Percentiles rank a stretch among this genome's conserved stretches.
Conservation (phyloP, 2,888 invertebrate genomes). For the Drosophila falleni region DNA sequence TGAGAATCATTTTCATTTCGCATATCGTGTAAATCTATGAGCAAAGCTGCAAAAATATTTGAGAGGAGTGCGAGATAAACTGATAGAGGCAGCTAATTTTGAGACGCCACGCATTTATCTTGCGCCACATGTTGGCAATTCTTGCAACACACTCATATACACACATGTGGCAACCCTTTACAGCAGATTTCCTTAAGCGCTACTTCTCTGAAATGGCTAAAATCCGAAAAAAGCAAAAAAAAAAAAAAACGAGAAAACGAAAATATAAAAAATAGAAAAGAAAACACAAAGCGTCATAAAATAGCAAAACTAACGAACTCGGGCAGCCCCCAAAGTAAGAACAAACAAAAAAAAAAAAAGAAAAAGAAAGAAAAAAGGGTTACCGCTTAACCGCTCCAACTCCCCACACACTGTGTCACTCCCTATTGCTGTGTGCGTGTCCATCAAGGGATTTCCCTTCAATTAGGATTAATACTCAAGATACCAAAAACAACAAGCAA, state of each 20-base stretch:
- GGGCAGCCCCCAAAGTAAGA: constrained; percentile 47
- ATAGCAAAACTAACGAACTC: constrained; percentile 73
- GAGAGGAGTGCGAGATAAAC: constrained; percentile 5
- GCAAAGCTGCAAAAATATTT: constrained; percentile 15
- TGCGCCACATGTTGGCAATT: constrained; percentile 61
- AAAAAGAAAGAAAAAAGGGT: constrained; percentile 60
- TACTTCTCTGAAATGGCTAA: constrained; percentile 40
- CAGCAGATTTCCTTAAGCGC: constrained; percentile 54
- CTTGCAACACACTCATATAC: constrained; percentile 21
- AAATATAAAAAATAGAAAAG: constrained; percentile 25
- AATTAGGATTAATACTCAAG: constrained; percentile 84
- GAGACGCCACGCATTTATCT: constrained; percentile 60
- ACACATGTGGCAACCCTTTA: constrained; percentile 38
- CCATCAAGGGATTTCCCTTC: constrained; percentile 83
- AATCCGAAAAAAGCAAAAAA: constrained; percentile 9
- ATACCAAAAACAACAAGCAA: constrained; percentile 59
- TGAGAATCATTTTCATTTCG: constrained; percentile 33
- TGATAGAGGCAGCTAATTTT: constrained; percentile 57
- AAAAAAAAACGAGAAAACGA: constrained; percentile 18
- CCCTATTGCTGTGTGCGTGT: constrained; percentile 61
- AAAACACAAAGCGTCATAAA: constrained; percentile 56
- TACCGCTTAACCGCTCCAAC: constrained; percentile 51
- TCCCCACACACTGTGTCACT: constrained; percentile 28
- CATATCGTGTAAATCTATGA: constrained; percentile 37
- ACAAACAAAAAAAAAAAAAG: not conserved